These are phyloP conservation scores for Pegoplata infirma DNA, from an alignment of 2,888 invertebrate genomes.

Conservation along the genomic window DNA sequence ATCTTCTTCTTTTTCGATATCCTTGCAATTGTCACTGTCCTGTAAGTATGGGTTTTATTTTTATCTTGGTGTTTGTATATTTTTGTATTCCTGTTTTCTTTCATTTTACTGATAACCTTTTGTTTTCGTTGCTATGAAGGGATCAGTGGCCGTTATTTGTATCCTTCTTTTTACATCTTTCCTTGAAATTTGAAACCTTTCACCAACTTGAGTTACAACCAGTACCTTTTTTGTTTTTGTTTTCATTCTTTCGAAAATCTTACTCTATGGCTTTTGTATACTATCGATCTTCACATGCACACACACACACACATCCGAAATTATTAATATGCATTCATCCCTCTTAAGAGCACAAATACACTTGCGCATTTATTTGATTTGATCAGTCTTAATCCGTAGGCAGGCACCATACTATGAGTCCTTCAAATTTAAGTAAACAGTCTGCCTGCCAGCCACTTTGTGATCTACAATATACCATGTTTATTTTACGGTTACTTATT, in stretches of 20 bases:
- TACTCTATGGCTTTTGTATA: constrained; percentile 47
- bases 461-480: constrained; percentile 17
- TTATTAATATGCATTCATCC: constrained; percentile 32
- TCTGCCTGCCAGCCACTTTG: constrained; percentile 48
- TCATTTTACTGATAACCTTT: constrained; percentile 58
- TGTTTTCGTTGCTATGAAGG: constrained; percentile 45
- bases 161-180: constrained; percentile 61
- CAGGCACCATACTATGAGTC: constrained; percentile 43
- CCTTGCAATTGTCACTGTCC: constrained; percentile 42
- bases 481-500: no score
- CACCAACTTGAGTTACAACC: constrained; percentile 65
- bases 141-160: constrained; percentile 57
- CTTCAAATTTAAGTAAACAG: constrained; percentile 44
- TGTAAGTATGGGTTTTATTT: no score
- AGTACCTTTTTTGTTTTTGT: constrained; percentile 43
- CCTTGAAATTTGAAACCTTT: constrained; percentile 74
- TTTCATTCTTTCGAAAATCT: constrained; percentile 45
- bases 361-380: constrained; percentile 40
- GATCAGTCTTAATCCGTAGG: constrained; percentile 48
- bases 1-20: constrained; percentile 13
- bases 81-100: constrained; percentile 25
- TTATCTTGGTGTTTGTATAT: constrained; percentile 23
- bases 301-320: constrained; percentile 29
- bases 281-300: constrained; percentile 11
- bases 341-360: constrained; percentile 37